Base-by-base conservation (phyloP, 1,140 invertebrate species). In the Brachionus koreanus region DNA sequence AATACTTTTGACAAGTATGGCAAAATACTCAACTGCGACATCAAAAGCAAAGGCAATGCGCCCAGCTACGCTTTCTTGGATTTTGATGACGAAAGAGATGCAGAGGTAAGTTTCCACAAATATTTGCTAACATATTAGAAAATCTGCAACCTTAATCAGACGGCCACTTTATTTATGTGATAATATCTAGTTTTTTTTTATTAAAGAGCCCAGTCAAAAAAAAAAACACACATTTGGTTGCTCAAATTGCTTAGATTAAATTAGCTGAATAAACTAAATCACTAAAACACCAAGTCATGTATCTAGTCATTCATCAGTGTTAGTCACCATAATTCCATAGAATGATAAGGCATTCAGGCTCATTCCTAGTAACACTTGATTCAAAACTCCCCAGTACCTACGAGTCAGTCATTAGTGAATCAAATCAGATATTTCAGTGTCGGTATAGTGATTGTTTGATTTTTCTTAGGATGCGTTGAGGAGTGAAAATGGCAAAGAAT, bases 51-150 rank as follows among this genome's bases (percentile, higher is more conserved):
- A 77, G 83, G 83, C 63, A 49, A 72, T 43, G 76, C 37, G n/a
- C 85, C 88, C 29, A 87, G 95, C 39, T 98, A 98, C 90, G 95
- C 95, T 13, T 98, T 98, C 90, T 93, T 98, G 13, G 95, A 97
- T 88, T 98, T 95, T 89, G 95, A 98, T 89, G 95, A 96, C 88
- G 91, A 92, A 85, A 92, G 94, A 86, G 95, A 98, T 89, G 95
- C 95, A 9, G 95, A 96, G 87, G 95, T 86, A 84, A 85, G 84
- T 16, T 19, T 3, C 23, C 65, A 16, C 25, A 98, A 90, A 94
- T 95, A 65, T 33, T 37, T 33, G 3, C 12, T 33, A 65, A 63
- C 13, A 33, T 35, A 23, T 19, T 57, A 65, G 23, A 65, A 65
- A 10, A 33, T 12, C 63, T 13, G 33, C 63, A 37, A 65, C 3